Percentiles rank a stretch among this genome's conserved stretches.
Conservation (phyloP, 2,888 invertebrate genomes). For the Nomada goodeniana region DNA sequence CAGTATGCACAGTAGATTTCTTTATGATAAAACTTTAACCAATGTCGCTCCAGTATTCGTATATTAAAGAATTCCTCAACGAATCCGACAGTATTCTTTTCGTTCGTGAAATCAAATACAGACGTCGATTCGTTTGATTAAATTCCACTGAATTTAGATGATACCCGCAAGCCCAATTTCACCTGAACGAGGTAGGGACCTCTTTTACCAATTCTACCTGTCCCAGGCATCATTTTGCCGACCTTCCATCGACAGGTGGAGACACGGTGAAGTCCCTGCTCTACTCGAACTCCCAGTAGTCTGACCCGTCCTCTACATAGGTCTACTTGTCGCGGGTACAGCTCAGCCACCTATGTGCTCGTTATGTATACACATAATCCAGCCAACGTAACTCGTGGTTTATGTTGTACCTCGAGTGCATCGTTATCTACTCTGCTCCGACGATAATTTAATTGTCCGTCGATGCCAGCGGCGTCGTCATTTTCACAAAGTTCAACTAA, state of each 20-base stretch:
- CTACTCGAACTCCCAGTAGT: conserved; percentile 10
- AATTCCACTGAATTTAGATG: too few relatives aligned
- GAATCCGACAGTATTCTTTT: too few relatives aligned
- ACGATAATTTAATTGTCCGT: conserved; percentile 74
- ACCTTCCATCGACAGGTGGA: conserved; percentile 33
- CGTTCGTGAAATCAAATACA: too few relatives aligned
- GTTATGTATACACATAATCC: conserved; percentile 67
- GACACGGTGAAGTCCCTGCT: conserved; percentile 4
- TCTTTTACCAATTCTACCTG: conserved; percentile 4
- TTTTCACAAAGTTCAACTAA: conserved; percentile 65
- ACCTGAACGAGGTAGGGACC: not conserved
- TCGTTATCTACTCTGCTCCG: conserved; percentile 70
- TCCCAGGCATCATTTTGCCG: not conserved
- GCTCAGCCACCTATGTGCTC: conserved; percentile 55
- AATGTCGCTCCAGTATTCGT: not conserved
- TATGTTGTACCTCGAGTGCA: conserved; percentile 70
- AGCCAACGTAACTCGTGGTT: conserved; percentile 66
- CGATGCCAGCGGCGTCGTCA: conserved; percentile 63
- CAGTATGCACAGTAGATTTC: not conserved
- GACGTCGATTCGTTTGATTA: too few relatives aligned
- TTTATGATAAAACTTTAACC: conserved; percentile 10
- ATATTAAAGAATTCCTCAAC: not conserved
- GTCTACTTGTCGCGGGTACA: conserved; percentile 31
- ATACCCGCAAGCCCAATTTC: too few relatives aligned
- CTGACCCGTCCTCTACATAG: conserved; percentile 42